Evolutionary conservation across 2,888 invertebrate genomes (phyloP).

Genomic region (Ectropis crepuscularia): DNA sequence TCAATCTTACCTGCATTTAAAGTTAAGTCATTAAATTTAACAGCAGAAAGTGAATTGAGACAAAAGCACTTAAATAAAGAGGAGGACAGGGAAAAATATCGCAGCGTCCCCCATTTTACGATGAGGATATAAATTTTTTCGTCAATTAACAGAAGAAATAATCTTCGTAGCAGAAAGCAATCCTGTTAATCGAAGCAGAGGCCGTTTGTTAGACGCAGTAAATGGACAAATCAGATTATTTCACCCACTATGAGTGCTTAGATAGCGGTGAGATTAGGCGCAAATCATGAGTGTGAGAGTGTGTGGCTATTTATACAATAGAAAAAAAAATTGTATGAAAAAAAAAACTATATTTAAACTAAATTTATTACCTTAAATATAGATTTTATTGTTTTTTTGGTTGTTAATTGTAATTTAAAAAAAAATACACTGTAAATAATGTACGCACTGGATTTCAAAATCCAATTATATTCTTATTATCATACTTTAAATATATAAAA

Average conservation of each 20-base stretch:
- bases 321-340: too few species aligned
- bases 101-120: conserved; percentile 25
- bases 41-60: conserved; percentile 17
- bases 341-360: too few species aligned
- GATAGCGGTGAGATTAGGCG: conserved; percentile 64
- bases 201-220: conserved; percentile 77
- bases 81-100: conserved; percentile 27
- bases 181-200: conserved; percentile 77
- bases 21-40: conserved; percentile 9
- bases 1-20: not conserved
- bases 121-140: conserved; percentile 45
- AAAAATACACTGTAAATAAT: too few species aligned
- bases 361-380: too few species aligned
- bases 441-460: too few species aligned
- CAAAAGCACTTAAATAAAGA: conserved; percentile 19
- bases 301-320: too few species aligned
- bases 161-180: conserved; percentile 71
- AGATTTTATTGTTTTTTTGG: too few species aligned
- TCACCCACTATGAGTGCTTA: conserved; percentile 80
- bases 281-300: conserved; percentile 41
- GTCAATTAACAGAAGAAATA: conserved; percentile 55
- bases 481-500: too few species aligned
- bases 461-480: too few species aligned
- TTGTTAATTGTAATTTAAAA: too few species aligned
- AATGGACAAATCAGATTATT: conserved; percentile 85